Evolutionary conservation across 2,113 vertebrate genomes (phyloP).

Genomic region (Willisornis vidua): DNA sequence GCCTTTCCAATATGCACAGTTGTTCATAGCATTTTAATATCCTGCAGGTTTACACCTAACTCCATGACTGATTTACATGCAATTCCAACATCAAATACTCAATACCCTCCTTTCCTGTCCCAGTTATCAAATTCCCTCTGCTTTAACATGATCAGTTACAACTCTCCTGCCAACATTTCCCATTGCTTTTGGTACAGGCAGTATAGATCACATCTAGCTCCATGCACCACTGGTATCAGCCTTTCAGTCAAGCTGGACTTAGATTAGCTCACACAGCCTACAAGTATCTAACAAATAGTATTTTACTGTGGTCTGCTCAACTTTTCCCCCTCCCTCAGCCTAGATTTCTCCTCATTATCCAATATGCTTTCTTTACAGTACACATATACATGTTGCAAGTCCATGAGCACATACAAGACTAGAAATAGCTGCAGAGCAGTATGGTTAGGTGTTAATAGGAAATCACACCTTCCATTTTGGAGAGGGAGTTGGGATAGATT

Average conservation of each 20-base stretch:
- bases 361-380: background rate
- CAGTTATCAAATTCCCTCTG: background rate
- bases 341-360: background rate
- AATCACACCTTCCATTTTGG: background rate
- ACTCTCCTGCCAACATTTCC: background rate
- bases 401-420: background rate
- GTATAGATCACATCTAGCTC: background rate
- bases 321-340: background rate
- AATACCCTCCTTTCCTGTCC: fast-evolving
- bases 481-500: background rate
- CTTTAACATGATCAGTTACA: background rate
- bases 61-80: background rate
- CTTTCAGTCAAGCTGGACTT: background rate
- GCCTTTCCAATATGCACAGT: background rate
- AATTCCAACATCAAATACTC: background rate
- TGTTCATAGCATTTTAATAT: background rate
- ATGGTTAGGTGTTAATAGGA: background rate
- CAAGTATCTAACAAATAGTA: background rate
- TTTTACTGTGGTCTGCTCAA: background rate
- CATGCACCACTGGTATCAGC: background rate
- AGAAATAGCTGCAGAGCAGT: background rate
- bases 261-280: background rate
- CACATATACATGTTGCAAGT: fast-evolving
- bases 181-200: background rate
- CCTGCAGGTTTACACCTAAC: background rate